Base-by-base conservation (phyloP, 2,113 vertebrate species). In the Neoarius graeffei region DNA sequence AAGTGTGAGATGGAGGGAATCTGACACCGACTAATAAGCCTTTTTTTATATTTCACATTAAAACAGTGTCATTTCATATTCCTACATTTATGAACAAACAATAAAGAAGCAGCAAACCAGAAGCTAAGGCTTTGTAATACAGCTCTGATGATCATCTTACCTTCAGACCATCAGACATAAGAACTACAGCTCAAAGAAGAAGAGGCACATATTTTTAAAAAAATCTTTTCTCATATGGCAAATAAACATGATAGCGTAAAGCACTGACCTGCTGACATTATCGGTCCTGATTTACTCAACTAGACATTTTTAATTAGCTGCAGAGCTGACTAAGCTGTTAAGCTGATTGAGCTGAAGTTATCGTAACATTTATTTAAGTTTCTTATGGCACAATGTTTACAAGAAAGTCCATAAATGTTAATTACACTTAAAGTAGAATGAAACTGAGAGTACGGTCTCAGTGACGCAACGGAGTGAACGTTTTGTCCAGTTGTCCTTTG, bases 221-320 rank as follows among this genome's bases (percentile, higher is more conserved):
- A 57, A 30, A 80, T 8, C n/a, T 30, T 54, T 1, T 59, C 54
- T 81, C 79, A 30, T 9, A 42, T 23, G 27, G 77, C 54, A 62
- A 81, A 81, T 59, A 35, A 62, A 48, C 80, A 62, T 23, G 11
- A 14, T 35, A 59, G 20, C 30, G 48, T 82, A 48, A 42, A 2
- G 80, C 17, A 30, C 42, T 42, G 42, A 42, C 23, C 59, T 82
- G 80, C 30, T 13, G 57, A 62, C 57, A 42, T 82, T 62, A 82
- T 82, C 80, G 27, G 35, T 5, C 57, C 57, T 59, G 80, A 48
- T 82, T 62, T 62, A 82, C 80, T 62, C 57, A 14, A 82, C 57
- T 25, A 15, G 80, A 82, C 30, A 82, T 82, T 82, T 62, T 82
- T 82, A 82, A 82, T 82, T 82, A 82, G 57, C 80, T 20, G 79